These are phyloP conservation scores for Quadriops clusia DNA, from an alignment of 2,888 invertebrate species.

Conservation along the genomic window DNA sequence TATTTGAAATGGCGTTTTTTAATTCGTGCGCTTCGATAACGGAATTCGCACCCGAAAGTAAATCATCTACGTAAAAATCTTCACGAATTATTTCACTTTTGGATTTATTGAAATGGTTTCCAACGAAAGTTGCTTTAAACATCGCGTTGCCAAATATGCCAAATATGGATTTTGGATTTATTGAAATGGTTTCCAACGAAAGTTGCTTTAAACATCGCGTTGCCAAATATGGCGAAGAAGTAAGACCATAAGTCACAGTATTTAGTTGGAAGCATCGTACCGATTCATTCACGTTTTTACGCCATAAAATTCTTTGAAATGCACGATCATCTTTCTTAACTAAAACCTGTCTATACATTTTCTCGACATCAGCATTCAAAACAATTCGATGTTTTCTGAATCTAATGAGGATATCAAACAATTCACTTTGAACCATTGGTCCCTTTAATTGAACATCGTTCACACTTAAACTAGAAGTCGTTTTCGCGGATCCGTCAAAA, in stretches of 20 bases:
- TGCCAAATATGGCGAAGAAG: slow-evolving; percentile 4
- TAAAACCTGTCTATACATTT: slow-evolving; percentile 19
- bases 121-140: slow-evolving; percentile 1
- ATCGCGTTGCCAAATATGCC: slow-evolving; percentile 1
- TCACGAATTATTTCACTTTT: slow-evolving; percentile 1
- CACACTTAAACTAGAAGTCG: slow-evolving; percentile 8
- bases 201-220: slow-evolving; percentile 1
- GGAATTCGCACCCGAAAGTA: neutral
- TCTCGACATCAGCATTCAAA: slow-evolving; percentile 18
- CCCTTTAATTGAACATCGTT: slow-evolving; percentile 12
- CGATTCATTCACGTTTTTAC: neutral
- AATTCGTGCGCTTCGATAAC: slow-evolving; percentile 4
- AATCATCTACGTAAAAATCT: slow-evolving; percentile 1
- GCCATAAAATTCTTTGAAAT: slow-evolving; percentile 6
- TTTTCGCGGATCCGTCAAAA: slow-evolving; percentile 9
- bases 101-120: neutral
- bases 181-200: neutral
- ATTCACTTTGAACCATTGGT: slow-evolving; percentile 11
- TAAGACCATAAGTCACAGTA: slow-evolving; percentile 8
- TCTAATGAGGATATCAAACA: slow-evolving; percentile 12
- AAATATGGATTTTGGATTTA: slow-evolving; percentile 1
- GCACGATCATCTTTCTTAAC: neutral
- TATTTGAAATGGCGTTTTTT: slow-evolving; percentile 12
- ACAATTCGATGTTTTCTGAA: slow-evolving; percentile 17
- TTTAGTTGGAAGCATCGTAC: neutral